These are phyloP conservation scores for Melieria crassipennis DNA, from an alignment of 2,888 invertebrate species.

Conservation along the genomic window DNA sequence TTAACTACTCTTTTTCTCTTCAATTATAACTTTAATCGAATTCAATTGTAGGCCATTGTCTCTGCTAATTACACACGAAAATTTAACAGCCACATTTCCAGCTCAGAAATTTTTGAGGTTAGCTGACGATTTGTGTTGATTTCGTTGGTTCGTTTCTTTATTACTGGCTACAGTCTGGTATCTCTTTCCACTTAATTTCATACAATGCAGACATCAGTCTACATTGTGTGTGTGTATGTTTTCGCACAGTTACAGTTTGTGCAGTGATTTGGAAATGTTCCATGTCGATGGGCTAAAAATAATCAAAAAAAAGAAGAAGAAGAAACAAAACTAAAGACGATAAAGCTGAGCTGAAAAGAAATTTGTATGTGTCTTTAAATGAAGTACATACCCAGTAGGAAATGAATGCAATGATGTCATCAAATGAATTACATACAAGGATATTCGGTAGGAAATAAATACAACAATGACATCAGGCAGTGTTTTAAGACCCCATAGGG, in stretches of 20 bases:
- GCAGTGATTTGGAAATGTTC: constrained; percentile 44
- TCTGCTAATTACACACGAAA: neutral
- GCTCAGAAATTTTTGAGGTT: constrained; percentile 29
- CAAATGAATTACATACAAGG: no score
- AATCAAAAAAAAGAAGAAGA: constrained; percentile 10
- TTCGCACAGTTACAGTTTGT: constrained; percentile 27
- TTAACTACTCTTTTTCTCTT: no score
- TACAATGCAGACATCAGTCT: neutral
- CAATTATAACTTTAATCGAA: no score
- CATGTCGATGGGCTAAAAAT: constrained; percentile 29
- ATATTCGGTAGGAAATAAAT: no score
- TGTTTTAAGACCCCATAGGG: no score
- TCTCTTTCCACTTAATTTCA: neutral
- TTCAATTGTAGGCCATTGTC: no score
- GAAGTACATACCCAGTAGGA: no score
- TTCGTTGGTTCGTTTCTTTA: neutral
- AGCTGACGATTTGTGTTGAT: neutral
- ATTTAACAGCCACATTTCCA: constrained; percentile 17
- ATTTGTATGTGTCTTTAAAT: no score
- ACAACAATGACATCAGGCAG: no score
- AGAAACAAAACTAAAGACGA: neutral
- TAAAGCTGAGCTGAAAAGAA: neutral
- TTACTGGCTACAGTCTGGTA: neutral
- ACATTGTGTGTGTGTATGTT: constrained; percentile 13
- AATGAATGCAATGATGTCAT: no score